A percentile compares a stretch with the other conserved stretches of the same genome.
Conservation (phyloP, 2,888 invertebrate species). For the Leucoma salicis region DNA sequence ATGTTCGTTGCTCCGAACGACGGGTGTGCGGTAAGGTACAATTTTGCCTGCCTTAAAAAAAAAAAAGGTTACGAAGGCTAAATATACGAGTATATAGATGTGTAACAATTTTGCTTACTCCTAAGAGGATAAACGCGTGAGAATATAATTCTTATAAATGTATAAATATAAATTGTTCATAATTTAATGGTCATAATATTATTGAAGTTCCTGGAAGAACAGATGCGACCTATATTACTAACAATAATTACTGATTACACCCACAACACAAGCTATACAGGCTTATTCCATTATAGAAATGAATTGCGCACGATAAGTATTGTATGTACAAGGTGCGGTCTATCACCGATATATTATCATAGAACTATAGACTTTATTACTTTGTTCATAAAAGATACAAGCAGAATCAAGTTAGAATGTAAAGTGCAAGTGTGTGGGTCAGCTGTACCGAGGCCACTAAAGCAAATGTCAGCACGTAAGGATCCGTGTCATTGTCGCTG, state of each 20-base stretch:
- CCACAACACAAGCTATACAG: constrained; percentile 18
- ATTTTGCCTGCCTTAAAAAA: too few species aligned
- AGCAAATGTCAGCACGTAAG: constrained; percentile 66
- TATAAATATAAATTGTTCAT: background rate
- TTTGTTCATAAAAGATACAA: constrained; percentile 30
- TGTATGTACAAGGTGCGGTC: constrained; percentile 49
- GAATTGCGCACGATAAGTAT: constrained; percentile 54
- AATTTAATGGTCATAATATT: background rate
- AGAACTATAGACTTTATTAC: constrained; percentile 29
- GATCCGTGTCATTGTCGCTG: constrained; percentile 60
- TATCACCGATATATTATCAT: constrained; percentile 21
- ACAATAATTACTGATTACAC: background rate
- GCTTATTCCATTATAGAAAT: constrained; percentile 59
- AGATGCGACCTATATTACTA: constrained; percentile 7
- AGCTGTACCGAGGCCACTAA: constrained; percentile 63
- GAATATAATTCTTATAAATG: too few species aligned
- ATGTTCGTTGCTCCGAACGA: too few species aligned
- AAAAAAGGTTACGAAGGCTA: too few species aligned
- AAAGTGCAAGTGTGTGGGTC: constrained; percentile 58
- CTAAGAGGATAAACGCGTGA: too few species aligned
- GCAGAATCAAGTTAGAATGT: constrained; percentile 38
- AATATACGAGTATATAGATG: too few species aligned
- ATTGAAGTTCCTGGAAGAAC: background rate
- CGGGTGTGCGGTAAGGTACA: too few species aligned
- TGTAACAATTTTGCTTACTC: too few species aligned